Evolutionary conservation across 1,140 invertebrate genomes (phyloP).

Genomic region (Dendrolimus kikuchii): DNA sequence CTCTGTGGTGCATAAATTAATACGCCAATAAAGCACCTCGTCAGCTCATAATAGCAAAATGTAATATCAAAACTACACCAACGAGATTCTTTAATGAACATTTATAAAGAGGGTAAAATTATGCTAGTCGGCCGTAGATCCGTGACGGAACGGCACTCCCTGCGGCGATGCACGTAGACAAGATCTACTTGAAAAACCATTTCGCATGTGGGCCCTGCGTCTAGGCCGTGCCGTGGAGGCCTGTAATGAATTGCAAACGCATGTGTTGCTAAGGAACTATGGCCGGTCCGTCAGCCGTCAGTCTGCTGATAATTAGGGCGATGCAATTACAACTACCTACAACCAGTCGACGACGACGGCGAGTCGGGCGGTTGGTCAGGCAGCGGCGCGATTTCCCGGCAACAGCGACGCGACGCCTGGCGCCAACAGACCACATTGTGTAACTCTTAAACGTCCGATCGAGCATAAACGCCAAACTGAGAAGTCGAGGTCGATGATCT

Average conservation of each 20-base stretch:
- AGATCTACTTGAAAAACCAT: conserved; percentile 51
- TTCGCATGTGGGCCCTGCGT: conserved; percentile 34
- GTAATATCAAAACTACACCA: no score
- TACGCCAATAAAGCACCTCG: background rate
- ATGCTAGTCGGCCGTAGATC: conserved; percentile 41
- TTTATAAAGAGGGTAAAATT: conserved; percentile 12
- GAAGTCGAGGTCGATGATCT: conserved; percentile 56
- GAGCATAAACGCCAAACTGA: conserved; percentile 28
- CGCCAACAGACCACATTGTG: conserved; percentile 51
- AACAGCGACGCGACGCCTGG: conserved; percentile 37
- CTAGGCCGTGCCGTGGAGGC: background rate
- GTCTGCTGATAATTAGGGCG: conserved; percentile 53
- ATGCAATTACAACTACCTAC: conserved; percentile 46
- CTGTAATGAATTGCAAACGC: conserved; percentile 49
- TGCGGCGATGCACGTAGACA: conserved; percentile 24
- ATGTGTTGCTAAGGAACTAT: conserved; percentile 23
- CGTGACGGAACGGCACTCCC: conserved; percentile 29
- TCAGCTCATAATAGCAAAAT: no score
- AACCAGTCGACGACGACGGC: conserved; percentile 16
- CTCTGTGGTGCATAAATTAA: conserved; percentile 3
- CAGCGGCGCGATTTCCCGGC: conserved; percentile 56
- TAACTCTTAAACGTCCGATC: conserved; percentile 46
- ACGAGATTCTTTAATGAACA: no score
- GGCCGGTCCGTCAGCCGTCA: conserved; percentile 41
- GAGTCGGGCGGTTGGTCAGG: conserved; percentile 50